A percentile compares a stretch with the other conserved stretches of the same genome.
Evolutionary conservation across 2,888 invertebrate genomes (phyloP).

Genomic region (Hirtodrosophila confusa): DNA sequence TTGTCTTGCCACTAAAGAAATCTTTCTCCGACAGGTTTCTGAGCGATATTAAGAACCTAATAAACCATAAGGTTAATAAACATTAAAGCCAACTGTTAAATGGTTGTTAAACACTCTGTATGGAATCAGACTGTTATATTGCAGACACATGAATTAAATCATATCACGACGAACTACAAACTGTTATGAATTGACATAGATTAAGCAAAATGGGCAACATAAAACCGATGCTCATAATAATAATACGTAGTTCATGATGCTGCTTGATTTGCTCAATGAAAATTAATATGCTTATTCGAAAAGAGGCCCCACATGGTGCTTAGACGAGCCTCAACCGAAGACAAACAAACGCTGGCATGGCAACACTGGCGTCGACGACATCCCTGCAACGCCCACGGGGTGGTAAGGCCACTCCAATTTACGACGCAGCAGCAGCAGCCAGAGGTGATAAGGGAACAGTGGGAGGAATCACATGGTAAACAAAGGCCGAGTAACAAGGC

Average conservation of each 20-base stretch:
- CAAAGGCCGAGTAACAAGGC: conserved; percentile 50
- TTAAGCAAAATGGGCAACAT: conserved; percentile 1
- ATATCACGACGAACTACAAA: not conserved
- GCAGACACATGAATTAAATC: no score
- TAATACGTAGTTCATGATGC: conserved; percentile 35
- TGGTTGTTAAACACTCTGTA: no score
- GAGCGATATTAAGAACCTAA: no score
- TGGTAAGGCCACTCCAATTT: conserved; percentile 37
- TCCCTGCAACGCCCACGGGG: not conserved
- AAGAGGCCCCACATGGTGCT: conserved; percentile 41
- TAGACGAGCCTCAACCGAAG: conserved; percentile 17
- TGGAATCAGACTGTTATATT: no score
- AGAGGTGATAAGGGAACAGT: conserved; percentile 32
- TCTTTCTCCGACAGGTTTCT: no score
- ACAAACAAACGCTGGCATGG: conserved; percentile 17
- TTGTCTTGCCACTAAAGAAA: no score
- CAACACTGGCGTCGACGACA: conserved; percentile 4
- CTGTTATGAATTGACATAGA: conserved; percentile 24
- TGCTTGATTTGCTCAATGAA: conserved; percentile 52
- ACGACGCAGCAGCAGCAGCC: conserved; percentile 18
- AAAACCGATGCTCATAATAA: conserved; percentile 11
- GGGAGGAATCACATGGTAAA: conserved; percentile 21
- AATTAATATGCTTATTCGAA: conserved; percentile 50
- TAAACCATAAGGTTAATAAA: no score
- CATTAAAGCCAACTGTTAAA: no score